phyloP scores from a whole-genome alignment of 30 jellyfish, hydroid and myxozoan genomes.

The Chironex yamaguchii region DNA sequence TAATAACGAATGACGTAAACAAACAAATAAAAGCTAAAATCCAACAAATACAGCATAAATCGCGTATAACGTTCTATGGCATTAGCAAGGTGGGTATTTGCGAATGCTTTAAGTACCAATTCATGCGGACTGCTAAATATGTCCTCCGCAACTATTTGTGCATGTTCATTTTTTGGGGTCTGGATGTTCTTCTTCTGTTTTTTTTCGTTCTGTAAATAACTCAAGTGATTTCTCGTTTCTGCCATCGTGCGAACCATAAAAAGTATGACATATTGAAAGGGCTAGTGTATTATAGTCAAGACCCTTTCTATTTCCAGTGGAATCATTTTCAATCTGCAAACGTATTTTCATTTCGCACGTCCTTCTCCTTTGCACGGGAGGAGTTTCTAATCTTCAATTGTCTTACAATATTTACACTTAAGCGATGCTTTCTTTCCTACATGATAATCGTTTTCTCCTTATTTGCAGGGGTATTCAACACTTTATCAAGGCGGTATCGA shows the following conservation, averaged over 20 bases:
- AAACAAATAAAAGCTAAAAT: too few species aligned
- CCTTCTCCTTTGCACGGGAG: conserved; percentile 3
- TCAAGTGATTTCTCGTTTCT: not conserved
- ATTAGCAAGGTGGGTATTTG: conserved; percentile 20
- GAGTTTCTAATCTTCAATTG: conserved; percentile 10
- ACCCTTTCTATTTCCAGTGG: not conserved
- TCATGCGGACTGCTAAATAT: not conserved
- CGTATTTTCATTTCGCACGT: not conserved
- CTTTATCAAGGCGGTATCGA: too few species aligned
- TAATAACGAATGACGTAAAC: too few species aligned
- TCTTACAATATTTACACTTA: not conserved
- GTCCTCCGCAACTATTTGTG: not conserved
- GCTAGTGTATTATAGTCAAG: not conserved
- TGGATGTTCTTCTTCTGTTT: not conserved
- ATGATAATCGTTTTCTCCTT: too few species aligned
- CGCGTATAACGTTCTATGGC: conserved; percentile 15
- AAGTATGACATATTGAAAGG: not conserved
- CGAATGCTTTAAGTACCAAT: not conserved
- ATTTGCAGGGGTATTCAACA: too few species aligned
- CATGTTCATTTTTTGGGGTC: not conserved
- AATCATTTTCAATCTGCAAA: not conserved
- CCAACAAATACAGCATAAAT: too few species aligned
- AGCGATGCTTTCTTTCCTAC: too few species aligned
- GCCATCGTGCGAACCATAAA: not conserved
- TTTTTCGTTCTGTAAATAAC: not conserved